These are phyloP conservation scores for Pogonomyrmex californicus DNA, from an alignment of 1,140 invertebrate genomes.

Conservation along the genomic window DNA sequence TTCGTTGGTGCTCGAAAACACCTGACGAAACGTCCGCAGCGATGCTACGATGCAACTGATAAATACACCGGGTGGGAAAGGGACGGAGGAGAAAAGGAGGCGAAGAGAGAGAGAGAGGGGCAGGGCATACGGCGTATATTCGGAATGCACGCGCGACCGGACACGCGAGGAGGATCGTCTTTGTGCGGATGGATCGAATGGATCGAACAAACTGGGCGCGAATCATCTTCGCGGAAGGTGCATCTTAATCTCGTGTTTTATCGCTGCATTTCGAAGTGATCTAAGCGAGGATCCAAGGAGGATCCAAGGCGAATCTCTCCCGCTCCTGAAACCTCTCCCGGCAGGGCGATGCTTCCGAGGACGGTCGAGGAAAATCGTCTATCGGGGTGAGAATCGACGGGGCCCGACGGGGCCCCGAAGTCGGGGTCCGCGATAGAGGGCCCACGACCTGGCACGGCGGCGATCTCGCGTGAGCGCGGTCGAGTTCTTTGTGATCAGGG, in stretches of 20 bases:
- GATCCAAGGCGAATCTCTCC: too few relatives aligned
- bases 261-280: too few relatives aligned
- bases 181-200: constrained; percentile 10
- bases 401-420: not conserved
- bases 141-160: not conserved
- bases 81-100: not conserved
- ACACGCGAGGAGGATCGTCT: not conserved
- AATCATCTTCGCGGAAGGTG: not conserved
- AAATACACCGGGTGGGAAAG: constrained; percentile 21
- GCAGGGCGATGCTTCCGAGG: too few relatives aligned
- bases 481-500: constrained; percentile 77
- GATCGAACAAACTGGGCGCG: not conserved
- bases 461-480: constrained; percentile 61
- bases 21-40: constrained; percentile 70
- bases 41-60: constrained; percentile 56
- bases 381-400: not conserved
- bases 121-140: not conserved
- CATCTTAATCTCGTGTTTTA: too few relatives aligned
- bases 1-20: constrained; percentile 42
- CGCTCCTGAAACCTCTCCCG: too few relatives aligned
- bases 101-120: not conserved
- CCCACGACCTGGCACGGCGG: constrained; percentile 15
- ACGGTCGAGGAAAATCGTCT: not conserved
- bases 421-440: constrained; percentile 39
- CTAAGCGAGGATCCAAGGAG: too few relatives aligned